Percentiles rank a stretch among this genome's conserved stretches.
Conservation (phyloP, 2,797 vertebrate species). For the Etheostoma perlongum region DNA sequence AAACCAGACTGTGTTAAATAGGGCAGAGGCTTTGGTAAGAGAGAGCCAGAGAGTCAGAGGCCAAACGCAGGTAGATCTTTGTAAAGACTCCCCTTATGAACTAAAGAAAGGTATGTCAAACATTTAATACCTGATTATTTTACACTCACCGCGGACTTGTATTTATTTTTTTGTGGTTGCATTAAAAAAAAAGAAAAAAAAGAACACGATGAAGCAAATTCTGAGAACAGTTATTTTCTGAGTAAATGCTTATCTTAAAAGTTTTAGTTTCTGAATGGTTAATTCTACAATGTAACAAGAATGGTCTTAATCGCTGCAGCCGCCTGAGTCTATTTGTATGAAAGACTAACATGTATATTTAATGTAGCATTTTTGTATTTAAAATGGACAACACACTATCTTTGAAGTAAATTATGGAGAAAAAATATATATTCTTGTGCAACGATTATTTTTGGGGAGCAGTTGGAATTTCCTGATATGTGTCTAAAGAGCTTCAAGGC, state of each 20-base stretch:
- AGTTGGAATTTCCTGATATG: constrained; percentile 73
- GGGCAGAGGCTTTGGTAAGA: constrained; percentile 95
- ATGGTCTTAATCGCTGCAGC: constrained; percentile 93
- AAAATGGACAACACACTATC: constrained; percentile 98
- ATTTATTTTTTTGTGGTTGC: constrained; percentile 93
- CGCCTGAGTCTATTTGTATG: constrained; percentile 95
- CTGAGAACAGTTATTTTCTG: constrained; percentile 86
- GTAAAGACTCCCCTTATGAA: constrained; percentile 99
- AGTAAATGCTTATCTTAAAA: constrained; percentile 88
- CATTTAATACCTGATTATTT: constrained; percentile 93
- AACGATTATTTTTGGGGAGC: constrained; percentile 90
- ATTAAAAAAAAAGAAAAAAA: constrained; percentile 79
- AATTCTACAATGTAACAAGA: constrained; percentile 88
- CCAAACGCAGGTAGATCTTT: constrained; percentile 95
- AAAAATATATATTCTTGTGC: constrained; percentile 89
- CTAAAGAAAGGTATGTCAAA: constrained; percentile 99
- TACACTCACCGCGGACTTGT: constrained; percentile 86
- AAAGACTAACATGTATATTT: constrained; percentile 99
- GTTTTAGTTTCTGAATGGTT: constrained; percentile 91
- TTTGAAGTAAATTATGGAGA: constrained; percentile 99
- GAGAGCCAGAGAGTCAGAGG: constrained; percentile 93
- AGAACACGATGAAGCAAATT: constrained; percentile 78
- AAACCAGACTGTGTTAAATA: constrained; percentile 98
- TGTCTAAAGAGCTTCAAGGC: constrained; percentile 89
- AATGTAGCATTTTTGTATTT: constrained; percentile 99